Conservation (phyloP, 2,113 vertebrate species). For the Anhinga rufa region DNA sequence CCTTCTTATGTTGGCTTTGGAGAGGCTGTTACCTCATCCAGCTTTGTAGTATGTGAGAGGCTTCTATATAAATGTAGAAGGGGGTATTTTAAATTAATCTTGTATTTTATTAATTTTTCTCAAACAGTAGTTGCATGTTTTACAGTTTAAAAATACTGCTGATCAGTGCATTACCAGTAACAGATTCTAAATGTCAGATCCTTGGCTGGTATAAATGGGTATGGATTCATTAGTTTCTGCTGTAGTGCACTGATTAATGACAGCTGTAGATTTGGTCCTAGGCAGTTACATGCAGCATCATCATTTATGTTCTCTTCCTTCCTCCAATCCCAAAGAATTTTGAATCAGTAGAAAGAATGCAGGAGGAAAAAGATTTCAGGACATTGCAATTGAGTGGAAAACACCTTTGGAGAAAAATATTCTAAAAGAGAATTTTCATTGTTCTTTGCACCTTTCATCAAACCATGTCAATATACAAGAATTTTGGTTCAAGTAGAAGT, state of each 20-base stretch:
- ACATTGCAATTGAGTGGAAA: background rate
- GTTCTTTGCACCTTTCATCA: background rate
- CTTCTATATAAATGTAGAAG: conserved; percentile 3
- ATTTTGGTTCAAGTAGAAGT: background rate
- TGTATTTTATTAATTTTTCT: conserved; percentile 13
- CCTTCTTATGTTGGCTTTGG: background rate
- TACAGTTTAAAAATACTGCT: conserved; percentile 11
- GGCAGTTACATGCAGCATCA: background rate
- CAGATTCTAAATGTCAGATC: background rate
- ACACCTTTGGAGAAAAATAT: background rate
- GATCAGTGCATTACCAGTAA: background rate
- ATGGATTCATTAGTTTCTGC: conserved; percentile 18
- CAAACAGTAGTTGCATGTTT: background rate
- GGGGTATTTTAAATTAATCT: background rate
- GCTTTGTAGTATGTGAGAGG: background rate
- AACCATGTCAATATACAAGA: background rate
- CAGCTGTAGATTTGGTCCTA: background rate
- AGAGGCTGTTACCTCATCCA: background rate
- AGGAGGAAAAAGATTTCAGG: background rate
- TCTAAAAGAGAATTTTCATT: background rate
- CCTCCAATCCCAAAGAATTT: background rate
- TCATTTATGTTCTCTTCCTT: background rate
- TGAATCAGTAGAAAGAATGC: background rate
- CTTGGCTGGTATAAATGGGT: background rate
- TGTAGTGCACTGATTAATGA: conserved; percentile 1